Evolutionary conservation across 2,113 vertebrate species (phyloP).

Genomic region (Morone saxatilis): DNA sequence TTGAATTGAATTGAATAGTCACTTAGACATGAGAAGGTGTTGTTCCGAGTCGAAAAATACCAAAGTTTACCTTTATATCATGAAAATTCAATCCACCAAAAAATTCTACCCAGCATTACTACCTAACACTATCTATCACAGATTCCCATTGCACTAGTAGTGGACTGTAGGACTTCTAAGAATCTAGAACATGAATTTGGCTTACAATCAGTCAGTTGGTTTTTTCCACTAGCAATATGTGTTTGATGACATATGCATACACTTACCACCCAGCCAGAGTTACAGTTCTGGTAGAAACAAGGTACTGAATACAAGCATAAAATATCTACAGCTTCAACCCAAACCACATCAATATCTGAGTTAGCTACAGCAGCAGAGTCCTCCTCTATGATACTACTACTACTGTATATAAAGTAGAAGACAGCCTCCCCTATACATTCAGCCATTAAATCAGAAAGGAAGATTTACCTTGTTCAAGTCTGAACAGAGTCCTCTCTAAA

Average conservation of each 20-base stretch:
- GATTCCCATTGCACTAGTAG: no score
- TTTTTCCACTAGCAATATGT: not conserved
- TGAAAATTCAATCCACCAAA: not conserved
- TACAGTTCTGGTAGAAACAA: no score
- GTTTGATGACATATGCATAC: no score
- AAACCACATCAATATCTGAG: not conserved
- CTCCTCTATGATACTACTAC: not conserved
- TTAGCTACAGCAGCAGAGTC: not conserved
- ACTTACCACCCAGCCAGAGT: not conserved
- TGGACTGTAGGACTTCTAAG: no score
- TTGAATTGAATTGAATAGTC: no score
- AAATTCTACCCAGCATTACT: not conserved
- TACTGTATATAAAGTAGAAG: not conserved
- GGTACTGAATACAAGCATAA: not conserved
- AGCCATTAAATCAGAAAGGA: not conserved
- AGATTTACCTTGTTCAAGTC: conserved; percentile 77
- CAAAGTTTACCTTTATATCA: no score
- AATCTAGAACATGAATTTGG: no score
- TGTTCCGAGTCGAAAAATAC: no score
- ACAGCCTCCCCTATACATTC: not conserved
- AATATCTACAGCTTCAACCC: not conserved
- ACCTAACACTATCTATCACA: not conserved
- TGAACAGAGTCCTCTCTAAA: conserved; percentile 73
- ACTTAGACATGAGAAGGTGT: no score
- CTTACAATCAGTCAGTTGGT: not conserved